Evolutionary conservation across 2,113 vertebrate genomes (phyloP).

Genomic region (Isurus oxyrinchus): DNA sequence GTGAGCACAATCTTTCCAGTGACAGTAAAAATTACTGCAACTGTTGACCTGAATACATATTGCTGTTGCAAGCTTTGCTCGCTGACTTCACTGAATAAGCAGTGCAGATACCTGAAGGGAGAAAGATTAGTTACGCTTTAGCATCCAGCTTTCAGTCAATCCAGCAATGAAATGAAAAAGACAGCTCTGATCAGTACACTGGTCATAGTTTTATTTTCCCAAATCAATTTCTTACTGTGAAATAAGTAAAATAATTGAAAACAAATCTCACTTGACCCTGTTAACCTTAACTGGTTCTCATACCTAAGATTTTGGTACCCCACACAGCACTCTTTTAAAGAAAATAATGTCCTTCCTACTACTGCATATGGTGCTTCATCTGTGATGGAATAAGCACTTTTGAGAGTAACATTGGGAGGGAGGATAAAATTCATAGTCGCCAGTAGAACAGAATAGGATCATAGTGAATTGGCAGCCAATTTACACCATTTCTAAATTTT

Average conservation of each 20-base stretch:
- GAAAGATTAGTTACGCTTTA: not conserved
- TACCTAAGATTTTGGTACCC: not conserved
- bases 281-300: not conserved
- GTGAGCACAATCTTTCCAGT: not conserved
- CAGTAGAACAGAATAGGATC: not conserved
- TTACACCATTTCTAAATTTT: not conserved
- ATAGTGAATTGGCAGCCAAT: not conserved
- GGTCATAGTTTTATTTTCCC: not conserved
- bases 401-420: not conserved
- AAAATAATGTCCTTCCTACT: not conserved
- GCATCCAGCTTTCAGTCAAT: not conserved
- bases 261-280: not conserved
- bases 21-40: constrained; percentile 4
- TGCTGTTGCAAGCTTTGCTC: not conserved
- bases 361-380: not conserved
- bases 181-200: not conserved
- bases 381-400: not conserved
- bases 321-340: not conserved
- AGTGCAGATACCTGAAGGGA: not conserved
- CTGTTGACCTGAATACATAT: not conserved
- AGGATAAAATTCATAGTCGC: not conserved
- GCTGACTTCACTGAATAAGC: not conserved
- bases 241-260: constrained; percentile 33
- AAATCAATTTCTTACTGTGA: constrained; percentile 25
- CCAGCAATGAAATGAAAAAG: constrained; percentile 11